Percentiles rank a stretch among this genome's conserved stretches.
phyloP scores from a whole-genome alignment of 2,797 vertebrate genomes.

The Falco rusticolus region DNA sequence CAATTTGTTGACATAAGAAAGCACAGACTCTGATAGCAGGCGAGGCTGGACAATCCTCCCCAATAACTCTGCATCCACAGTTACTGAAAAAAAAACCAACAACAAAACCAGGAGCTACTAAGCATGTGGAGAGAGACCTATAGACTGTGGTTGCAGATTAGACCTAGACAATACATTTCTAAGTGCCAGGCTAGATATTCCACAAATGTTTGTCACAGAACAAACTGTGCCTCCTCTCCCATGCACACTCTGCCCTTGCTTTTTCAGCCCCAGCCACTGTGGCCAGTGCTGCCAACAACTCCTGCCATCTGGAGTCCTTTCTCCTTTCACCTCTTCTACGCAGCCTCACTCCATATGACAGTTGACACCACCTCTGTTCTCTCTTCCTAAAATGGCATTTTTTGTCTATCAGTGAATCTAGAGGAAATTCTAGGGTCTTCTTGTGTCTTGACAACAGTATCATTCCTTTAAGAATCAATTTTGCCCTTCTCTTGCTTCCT shows the following conservation, averaged over 20 bases:
- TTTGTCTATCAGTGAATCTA: neutral
- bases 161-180: neutral
- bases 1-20: neutral
- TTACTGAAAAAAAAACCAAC: neutral
- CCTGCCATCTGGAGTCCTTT: neutral
- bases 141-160: neutral
- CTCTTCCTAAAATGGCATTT: neutral
- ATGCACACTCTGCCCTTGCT: fast-evolving
- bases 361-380: neutral
- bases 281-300: fast-evolving
- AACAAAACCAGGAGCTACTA: neutral
- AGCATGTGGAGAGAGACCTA: neutral
- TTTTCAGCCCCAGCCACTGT: neutral
- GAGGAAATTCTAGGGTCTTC: neutral
- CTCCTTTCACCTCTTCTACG: neutral
- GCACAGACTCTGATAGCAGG: neutral
- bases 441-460: neutral
- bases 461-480: neutral
- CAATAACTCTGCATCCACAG: neutral
- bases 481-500: neutral
- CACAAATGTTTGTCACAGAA: neutral
- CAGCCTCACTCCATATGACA: neutral
- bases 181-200: neutral
- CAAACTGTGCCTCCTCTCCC: neutral
- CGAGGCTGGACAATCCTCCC: neutral